Evolutionary conservation across 2,888 invertebrate genomes (phyloP), one percentile per base, ranked within the genome.

Genomic region (Ceraclea dissimilis): DNA sequence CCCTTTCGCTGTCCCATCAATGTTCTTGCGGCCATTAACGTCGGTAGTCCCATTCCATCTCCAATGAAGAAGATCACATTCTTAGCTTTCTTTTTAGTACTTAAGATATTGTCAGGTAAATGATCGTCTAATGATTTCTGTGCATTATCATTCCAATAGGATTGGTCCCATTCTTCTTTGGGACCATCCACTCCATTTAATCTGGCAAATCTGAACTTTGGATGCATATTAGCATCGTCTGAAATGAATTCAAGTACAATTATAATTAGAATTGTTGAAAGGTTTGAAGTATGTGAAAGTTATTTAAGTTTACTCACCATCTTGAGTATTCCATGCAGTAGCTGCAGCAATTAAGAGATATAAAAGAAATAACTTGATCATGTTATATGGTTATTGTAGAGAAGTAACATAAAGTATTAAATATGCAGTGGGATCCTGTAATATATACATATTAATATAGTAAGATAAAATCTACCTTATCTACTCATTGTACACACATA

Each of bases 41-140:
- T 90, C 0, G 88, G 79, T 49, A 88, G 68, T 0, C 88, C 86
- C 88, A 90, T 88, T 0, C 90, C 90, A 68, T 90, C 90, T 0
- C 90, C 90, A 46, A 89, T 71, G 64, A 86, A 87, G 62, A 86
- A 66, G 50, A 87, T 84, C 0, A 87, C 81, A 68, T 90, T 90
- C 68, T 84, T 86, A 1, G 87, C 86, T 60, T 72, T 73, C 47
- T 79, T 8, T 2, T 34, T 49, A 4, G 19, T 2, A 10, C 13
- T 10, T n/a, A n/a, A n/a, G n/a, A n/a, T n/a, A 4, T 22, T 49
- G 16, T 16, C 19, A 8, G 21, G 22, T 5, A 33, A 17, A 34
- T 50, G 50, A 2, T 33, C 50, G 2, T 34, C 33, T 17, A 50
- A 17, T 8, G 31, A 11, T 5, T 16, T 34, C 19, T 33, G 17